Base-by-base conservation (phyloP, 1,140 invertebrate genomes). In the Drosophila repleta region DNA sequence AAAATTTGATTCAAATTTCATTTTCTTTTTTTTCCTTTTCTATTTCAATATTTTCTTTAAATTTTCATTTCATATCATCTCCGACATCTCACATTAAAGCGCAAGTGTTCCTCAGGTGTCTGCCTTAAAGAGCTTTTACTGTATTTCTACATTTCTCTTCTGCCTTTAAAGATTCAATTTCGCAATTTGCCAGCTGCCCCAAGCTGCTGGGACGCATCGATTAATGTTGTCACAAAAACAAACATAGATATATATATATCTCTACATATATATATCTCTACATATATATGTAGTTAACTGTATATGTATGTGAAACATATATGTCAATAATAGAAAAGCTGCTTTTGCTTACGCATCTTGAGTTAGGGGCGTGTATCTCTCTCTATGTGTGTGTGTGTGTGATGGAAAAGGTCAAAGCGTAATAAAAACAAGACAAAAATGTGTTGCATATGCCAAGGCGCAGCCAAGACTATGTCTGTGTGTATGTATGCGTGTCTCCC, bases 351-450 rank as follows among this genome's bases (percentile, higher is more conserved):
- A 66, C 53, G 52, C 39, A 43, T 61, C 26, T 24, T 37, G n/a
- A 32, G 51, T 13, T 29, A 29, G 15, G 48, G 15, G 26, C 13
- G n/a, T 56, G 45, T 63, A 13, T 45, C 7, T 21, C 2, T 24
- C 29, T 29, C 1, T 29, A 29, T 66, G 17, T 37, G n/a, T 57
- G 2, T 60, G 48, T 35, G 61, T 49, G 49, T 76, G 68, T 60
- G 55, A 48, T 71, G 35, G 63, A 66, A 85, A 84, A 84, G 81
- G 81, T 84, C 74, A 85, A 26, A 79, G 74, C 65, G 67, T 64
- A 57, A 63, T 21, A 52, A 53, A 61, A 64, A 83, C 60, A 72
- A 66, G 13, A 46, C 21, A 32, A 80, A 56, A 73, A 51, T 68
- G 26, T 68, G 57, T 68, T 65, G 74, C 62, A 64, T 66, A 76